Conservation (phyloP, 2,797 vertebrate species). For the Typhlichthys eigenmanni region DNA sequence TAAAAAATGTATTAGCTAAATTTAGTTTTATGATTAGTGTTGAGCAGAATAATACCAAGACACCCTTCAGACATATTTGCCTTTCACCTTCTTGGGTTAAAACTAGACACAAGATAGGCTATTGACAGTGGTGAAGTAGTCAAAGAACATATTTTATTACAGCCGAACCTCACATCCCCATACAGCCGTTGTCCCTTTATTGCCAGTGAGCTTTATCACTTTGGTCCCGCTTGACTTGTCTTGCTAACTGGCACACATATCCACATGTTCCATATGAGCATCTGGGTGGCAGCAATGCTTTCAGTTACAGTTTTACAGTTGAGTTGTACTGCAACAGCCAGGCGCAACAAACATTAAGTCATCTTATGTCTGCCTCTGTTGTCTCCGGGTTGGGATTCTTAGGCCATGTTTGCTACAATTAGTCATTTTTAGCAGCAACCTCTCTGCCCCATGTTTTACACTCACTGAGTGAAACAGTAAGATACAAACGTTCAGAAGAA, state of each 20-base stretch:
- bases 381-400: constrained; percentile 10
- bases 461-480: constrained; percentile 33
- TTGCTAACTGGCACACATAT: constrained; percentile 76
- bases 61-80: constrained; percentile 30
- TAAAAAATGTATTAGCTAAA: constrained; percentile 4
- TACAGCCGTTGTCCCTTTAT: constrained; percentile 44
- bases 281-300: constrained; percentile 66
- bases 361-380: constrained; percentile 53
- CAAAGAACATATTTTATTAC: constrained; percentile 41
- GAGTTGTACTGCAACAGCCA: constrained; percentile 69
- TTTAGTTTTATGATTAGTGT: background rate
- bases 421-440: constrained; percentile 49
- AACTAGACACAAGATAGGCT: too few relatives aligned
- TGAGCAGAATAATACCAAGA: constrained; percentile 11
- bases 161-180: constrained; percentile 56
- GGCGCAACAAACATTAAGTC: constrained; percentile 68
- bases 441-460: constrained; percentile 25
- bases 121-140: constrained; percentile 9
- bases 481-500: constrained; percentile 15
- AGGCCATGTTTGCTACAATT: constrained; percentile 37
- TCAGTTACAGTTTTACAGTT: constrained; percentile 76
- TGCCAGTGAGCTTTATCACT: constrained; percentile 77
- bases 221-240: constrained; percentile 77
- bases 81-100: constrained; percentile 9
- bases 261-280: constrained; percentile 74